Conservation (phyloP, 2,797 vertebrate genomes). For the Liparis tanakae region DNA sequence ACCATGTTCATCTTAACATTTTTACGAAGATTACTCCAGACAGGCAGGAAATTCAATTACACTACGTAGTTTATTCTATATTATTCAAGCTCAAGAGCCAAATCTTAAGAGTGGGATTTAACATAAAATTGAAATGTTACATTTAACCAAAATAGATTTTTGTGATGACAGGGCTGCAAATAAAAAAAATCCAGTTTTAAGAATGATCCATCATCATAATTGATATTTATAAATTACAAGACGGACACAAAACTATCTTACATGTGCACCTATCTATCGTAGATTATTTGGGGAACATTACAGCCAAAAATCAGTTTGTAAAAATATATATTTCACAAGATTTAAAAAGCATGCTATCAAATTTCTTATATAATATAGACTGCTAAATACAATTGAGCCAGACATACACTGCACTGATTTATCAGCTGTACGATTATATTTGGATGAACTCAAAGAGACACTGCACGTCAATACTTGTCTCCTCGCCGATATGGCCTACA, state of each 20-base stretch:
- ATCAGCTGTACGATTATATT: constrained; percentile 19
- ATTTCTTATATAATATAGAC: not conserved
- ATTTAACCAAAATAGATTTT: constrained; percentile 16
- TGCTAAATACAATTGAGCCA: constrained; percentile 11
- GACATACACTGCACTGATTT: constrained; percentile 27
- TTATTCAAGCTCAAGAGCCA: constrained; percentile 27
- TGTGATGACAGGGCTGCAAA: constrained; percentile 3
- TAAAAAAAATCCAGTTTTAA: constrained; percentile 6
- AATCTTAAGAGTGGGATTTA: not conserved
- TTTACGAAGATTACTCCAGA: constrained; percentile 49
- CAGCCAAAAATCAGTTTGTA: not conserved
- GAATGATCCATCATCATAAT: constrained; percentile 5
- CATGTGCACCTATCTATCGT: not conserved
- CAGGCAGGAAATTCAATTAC: constrained; percentile 60
- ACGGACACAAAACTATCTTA: not conserved
- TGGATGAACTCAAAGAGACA: constrained; percentile 25
- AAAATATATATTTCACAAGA: not conserved
- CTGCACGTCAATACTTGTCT: constrained; percentile 6
- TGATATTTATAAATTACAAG: constrained; percentile 1
- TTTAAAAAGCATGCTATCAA: not conserved
- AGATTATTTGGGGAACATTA: not conserved
- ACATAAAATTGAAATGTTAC: constrained; percentile 29
- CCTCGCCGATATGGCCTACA: constrained; percentile 3
- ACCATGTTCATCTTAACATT: constrained; percentile 49
- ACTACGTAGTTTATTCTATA: constrained; percentile 32